Base-by-base conservation (phyloP, 2,888 invertebrate species). In the Scaptodrosophila latifasciaeformis region DNA sequence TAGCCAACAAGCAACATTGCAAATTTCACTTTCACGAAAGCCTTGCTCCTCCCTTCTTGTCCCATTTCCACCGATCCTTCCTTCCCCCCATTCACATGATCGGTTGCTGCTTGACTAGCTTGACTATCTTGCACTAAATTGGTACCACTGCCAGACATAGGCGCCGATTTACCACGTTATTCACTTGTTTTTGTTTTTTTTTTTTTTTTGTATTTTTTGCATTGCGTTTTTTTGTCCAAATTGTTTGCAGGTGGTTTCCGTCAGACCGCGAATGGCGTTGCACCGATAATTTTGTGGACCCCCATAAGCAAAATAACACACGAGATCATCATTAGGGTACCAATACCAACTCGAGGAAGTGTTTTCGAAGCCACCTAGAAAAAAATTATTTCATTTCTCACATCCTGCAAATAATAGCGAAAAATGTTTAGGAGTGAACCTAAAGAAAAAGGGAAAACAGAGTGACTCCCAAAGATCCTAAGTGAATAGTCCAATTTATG, bases 21-120 rank as follows among this genome's bases (percentile, higher is more conserved):
- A 42, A 84, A 81, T 82, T 84, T 82, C 82, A 82, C 82, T 82
- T 82, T 82, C 83, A 83, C 82, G 71, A 82, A 81, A 82, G 83
- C 65, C 69, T 48, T 54, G 43, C 48, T 31, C 12, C 37, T 24
- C 21, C 27, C 34, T 39, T 30, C 7, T 6, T 27, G 9, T 6
- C 39, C 15, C 34, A 9, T 31, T 34, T n/a, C n/a, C n/a, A n/a
- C n/a, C 35, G 9, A 5, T 17, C 21, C 18, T 17, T 24, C 47
- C 13, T 17, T 15, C 30, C 17, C 51, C 54, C 47, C n/a, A 31
- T 31, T 12, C 31, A 31, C 9, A 5, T 31, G 10, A 31, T 12
- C 31, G 10, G 31, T 24, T 7, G 24, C 2, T 4, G 31, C 31
- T 24, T 3, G 24, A 24, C 3, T 5, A 24, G 7, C 24, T 3